Base-by-base conservation (phyloP, 2,797 vertebrate species). In the Platalea minor region DNA sequence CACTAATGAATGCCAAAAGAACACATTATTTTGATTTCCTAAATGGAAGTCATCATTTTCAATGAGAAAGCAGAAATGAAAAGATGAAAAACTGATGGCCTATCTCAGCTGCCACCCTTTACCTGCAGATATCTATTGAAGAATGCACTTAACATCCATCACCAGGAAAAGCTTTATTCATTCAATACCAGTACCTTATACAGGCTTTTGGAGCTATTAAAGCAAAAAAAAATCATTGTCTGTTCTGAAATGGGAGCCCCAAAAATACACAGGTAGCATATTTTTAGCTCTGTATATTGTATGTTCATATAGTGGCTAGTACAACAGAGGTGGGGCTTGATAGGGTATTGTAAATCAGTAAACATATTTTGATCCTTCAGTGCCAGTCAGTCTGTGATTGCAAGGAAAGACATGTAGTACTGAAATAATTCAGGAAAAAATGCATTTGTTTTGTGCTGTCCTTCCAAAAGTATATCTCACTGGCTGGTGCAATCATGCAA, bases 31-130 rank as follows among this genome's bases (percentile, higher is more conserved):
- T 85, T 78, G 46, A 79, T 94, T 84, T 57, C 69, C 37, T 94
- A 93, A 86, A 95, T 93, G 70, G 89, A 95, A 96, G 69, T 69
- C 23, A 75, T 96, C 26, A 70, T 87, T 96, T 97, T 95, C 59
- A 92, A 81, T 84, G 96, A 96, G 64, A 88, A 94, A 81, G 61
- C 11, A 96, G 78, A 76, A 94, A 45, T 69, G 82, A 89, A 89
- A 95, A 91, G n/a, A 91, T 72, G 48, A 88, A 96, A 96, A 96
- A 97, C 28, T 79, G 65, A 94, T 92, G 65, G 76, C 72, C 59
- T 89, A 60, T 89, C 70, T 88, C 64, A 86, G 81, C 54, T 85
- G 60, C 78, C 96, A 95, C 87, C 61, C 46, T 94, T 95, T 89
- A 94, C 60, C 53, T 93, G 74, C 28, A 94, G 50, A 72, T 85